Evolutionary conservation across 2,888 invertebrate genomes (phyloP).

Genomic region (Cephus nigrinus): DNA sequence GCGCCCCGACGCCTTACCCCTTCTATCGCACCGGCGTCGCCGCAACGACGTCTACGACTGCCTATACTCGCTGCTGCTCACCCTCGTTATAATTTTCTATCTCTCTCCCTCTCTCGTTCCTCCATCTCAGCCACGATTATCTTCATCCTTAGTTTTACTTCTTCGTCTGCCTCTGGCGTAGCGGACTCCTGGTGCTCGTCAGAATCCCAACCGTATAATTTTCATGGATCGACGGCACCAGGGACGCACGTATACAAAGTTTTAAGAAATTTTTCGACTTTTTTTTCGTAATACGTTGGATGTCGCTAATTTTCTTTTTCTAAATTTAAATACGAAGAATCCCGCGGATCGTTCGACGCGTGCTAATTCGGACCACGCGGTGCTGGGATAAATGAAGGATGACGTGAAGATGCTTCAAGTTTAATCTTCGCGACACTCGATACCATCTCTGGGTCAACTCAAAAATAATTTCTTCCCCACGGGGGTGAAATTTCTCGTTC

Average conservation of each 20-base stretch:
- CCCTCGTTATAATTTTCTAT: neutral
- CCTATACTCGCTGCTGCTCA: neutral
- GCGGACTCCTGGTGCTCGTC: neutral
- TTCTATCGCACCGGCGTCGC: conserved; percentile 13
- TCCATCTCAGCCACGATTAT: neutral
- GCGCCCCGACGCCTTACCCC: conserved; percentile 29
- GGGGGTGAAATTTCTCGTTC: neutral
- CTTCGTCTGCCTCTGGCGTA: neutral
- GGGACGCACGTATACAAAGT: neutral
- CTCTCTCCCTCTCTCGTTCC: neutral
- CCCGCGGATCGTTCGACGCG: neutral
- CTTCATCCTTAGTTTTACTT: neutral
- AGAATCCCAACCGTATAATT: neutral
- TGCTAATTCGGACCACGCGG: neutral
- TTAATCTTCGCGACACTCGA: neutral
- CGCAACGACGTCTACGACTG: neutral
- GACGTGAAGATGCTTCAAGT: neutral
- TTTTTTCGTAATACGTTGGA: neutral
- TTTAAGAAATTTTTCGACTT: neutral
- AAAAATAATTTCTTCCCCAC: neutral
- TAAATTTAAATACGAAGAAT: neutral
- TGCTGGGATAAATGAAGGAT: neutral
- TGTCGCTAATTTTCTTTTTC: neutral
- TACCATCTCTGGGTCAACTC: neutral
- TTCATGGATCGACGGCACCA: neutral